Conservation (phyloP, 2,888 invertebrate species). For the Chirona hameri region DNA sequence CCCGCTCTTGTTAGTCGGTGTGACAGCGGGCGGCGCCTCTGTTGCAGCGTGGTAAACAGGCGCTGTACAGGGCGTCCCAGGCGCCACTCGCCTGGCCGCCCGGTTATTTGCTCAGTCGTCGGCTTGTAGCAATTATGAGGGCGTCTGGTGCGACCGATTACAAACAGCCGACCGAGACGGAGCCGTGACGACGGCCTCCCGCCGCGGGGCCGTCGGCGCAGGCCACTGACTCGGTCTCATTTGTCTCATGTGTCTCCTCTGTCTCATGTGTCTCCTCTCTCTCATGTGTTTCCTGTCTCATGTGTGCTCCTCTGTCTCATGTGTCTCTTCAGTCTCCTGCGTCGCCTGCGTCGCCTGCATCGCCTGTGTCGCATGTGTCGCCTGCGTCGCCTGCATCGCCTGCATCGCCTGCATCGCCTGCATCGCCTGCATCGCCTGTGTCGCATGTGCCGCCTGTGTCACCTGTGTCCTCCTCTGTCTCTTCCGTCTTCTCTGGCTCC, state of each 20-base stretch:
- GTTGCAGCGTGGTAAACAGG: not conserved
- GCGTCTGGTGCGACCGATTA: not conserved
- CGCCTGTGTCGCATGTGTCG: too few relatives aligned
- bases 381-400: too few relatives aligned
- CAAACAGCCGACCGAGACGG: not conserved
- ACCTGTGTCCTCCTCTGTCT: too few relatives aligned
- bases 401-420: too few relatives aligned
- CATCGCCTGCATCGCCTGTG: too few relatives aligned
- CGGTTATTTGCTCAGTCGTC: slow-evolving; percentile 6
- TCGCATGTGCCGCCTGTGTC: too few relatives aligned
- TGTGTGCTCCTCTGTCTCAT: too few relatives aligned
- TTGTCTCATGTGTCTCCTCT: not conserved
- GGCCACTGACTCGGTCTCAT: not conserved
- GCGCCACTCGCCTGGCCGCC: not conserved
- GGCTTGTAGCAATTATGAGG: slow-evolving; percentile 22
- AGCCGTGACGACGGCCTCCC: not conserved
- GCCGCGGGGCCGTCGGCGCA: not conserved
- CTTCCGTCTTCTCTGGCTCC: too few relatives aligned
- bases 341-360: too few relatives aligned
- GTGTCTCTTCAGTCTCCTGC: not conserved
- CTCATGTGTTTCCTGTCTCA: not conserved
- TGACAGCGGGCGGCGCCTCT: not conserved
- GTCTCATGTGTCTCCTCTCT: too few relatives aligned
- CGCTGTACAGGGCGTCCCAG: too few relatives aligned
- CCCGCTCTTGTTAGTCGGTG: too few relatives aligned